A percentile compares a stretch with the other conserved stretches of the same genome.
These are phyloP conservation scores for Anodontia alba DNA, from an alignment of 2,888 invertebrate species.

Conservation along the genomic window DNA sequence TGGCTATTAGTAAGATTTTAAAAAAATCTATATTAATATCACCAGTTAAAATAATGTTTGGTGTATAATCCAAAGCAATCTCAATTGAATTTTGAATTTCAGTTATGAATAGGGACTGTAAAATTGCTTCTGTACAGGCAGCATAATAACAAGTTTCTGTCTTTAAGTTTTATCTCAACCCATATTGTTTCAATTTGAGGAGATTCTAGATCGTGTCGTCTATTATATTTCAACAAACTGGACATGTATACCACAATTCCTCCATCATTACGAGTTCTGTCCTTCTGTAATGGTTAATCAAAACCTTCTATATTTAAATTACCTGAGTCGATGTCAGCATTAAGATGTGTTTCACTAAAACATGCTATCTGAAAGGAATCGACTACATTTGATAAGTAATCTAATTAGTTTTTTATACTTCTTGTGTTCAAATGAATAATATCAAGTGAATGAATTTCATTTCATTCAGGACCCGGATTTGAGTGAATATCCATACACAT, in stretches of 20 bases:
- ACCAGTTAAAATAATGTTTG: neutral
- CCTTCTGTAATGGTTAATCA: neutral
- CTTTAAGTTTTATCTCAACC: neutral
- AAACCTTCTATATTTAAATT: neutral
- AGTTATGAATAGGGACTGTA: neutral
- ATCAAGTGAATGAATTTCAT: neutral
- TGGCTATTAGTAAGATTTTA: neutral
- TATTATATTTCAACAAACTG: neutral
- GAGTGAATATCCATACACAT: neutral
- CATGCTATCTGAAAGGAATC: neutral
- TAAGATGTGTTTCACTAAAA: neutral
- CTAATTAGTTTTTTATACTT: neutral
- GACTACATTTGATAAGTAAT: neutral
- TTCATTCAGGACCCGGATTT: neutral
- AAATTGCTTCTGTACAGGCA: neutral
- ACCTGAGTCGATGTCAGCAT: neutral
- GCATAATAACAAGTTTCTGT: neutral
- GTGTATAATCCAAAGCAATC: neutral
- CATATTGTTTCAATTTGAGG: neutral
- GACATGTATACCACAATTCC: neutral
- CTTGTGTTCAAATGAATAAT: neutral
- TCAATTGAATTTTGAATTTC: neutral
- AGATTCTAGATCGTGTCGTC: neutral
- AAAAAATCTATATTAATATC: conserved; percentile 11
- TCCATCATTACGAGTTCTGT: neutral